phyloP scores from a whole-genome alignment of 2,888 invertebrate species.

The Aleiodes leptofemur region DNA sequence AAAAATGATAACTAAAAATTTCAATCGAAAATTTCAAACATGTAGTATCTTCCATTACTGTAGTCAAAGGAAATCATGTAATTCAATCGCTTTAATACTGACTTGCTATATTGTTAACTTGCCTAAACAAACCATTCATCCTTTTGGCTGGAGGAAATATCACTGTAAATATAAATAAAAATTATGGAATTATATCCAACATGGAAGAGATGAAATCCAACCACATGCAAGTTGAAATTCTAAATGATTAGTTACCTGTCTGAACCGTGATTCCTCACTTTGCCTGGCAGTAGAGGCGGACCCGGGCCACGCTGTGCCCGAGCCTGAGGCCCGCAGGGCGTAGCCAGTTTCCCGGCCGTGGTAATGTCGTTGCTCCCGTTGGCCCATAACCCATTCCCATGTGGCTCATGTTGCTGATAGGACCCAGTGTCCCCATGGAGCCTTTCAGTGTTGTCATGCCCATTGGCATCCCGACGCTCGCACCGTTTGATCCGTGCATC shows the following conservation, averaged over 20 bases:
- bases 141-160: conserved; percentile 82
- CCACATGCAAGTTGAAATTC: neutral
- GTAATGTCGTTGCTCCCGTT: conserved; percentile 74
- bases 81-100: conserved; percentile 6
- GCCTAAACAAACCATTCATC: conserved; percentile 94
- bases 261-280: conserved; percentile 79
- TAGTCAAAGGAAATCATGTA: no score
- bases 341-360: conserved; percentile 94
- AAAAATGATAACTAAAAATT: no score
- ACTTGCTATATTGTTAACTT: conserved; percentile 61
- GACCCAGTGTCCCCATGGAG: conserved; percentile 78
- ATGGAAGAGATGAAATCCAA: no score
- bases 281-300: conserved; percentile 86
- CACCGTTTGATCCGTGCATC: conserved; percentile 85
- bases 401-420: conserved; percentile 75
- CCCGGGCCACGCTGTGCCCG: conserved; percentile 86
- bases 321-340: conserved; percentile 93
- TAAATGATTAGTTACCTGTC: conserved; percentile 73
- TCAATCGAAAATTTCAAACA: no score
- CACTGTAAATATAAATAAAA: conserved; percentile 69
- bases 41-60: no score
- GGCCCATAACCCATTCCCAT: conserved; percentile 73
- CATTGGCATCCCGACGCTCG: conserved; percentile 75
- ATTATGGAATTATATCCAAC: conserved; percentile 1
- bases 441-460: conserved; percentile 75